Percentiles rank a stretch among this genome's conserved stretches.
These are phyloP conservation scores for Cephus nigrinus DNA, from an alignment of 2,888 invertebrate species.

Conservation along the genomic window DNA sequence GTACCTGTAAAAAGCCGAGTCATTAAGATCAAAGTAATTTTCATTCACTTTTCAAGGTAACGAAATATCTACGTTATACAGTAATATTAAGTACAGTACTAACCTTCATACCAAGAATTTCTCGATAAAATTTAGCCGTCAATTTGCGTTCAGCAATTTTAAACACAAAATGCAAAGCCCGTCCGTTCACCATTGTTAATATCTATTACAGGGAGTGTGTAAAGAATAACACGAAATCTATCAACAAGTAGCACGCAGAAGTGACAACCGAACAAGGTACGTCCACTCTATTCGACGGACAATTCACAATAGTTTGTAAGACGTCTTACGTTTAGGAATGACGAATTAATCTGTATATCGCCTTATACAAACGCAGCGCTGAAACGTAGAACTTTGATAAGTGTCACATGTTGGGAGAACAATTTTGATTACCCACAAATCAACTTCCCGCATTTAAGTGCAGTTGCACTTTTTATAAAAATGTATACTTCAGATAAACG, in stretches of 20 bases:
- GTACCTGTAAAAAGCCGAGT: conserved; percentile 71
- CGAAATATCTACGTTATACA: conserved; percentile 6
- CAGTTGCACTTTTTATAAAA: no score
- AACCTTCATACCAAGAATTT: conserved; percentile 96
- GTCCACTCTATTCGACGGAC: background rate
- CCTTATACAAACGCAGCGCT: no score
- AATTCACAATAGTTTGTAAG: background rate
- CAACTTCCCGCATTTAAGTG: no score
- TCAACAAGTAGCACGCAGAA: no score
- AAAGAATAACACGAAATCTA: no score
- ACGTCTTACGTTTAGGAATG: background rate
- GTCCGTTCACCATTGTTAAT: conserved; percentile 71
- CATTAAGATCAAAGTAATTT: conserved; percentile 12
- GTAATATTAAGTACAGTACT: conserved; percentile 38
- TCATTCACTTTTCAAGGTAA: conserved; percentile 28
- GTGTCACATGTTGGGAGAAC: background rate
- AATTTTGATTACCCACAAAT: no score
- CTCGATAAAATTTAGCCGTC: conserved; percentile 88
- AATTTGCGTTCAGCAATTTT: conserved; percentile 91
- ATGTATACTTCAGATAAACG: no score
- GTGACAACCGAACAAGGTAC: background rate
- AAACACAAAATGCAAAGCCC: conserved; percentile 96
- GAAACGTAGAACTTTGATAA: background rate
- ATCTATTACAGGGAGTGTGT: background rate
- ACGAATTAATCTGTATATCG: background rate